phyloP scores from a whole-genome alignment of 2,888 invertebrate species.

The Venusia cambrica region DNA sequence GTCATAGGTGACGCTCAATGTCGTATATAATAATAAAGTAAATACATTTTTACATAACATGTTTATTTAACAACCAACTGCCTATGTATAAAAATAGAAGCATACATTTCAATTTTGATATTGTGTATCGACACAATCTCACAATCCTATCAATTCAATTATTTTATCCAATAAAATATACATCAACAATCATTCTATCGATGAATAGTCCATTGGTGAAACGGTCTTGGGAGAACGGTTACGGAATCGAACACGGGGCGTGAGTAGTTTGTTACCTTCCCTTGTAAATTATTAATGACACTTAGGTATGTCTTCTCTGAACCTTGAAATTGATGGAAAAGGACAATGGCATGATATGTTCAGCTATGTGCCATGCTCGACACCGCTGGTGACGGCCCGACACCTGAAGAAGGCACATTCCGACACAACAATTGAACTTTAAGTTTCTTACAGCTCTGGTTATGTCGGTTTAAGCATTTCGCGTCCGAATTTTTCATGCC shows the following conservation, averaged over 20 bases:
- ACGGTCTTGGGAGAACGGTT: no score
- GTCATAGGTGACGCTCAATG: no score
- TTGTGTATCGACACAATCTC: no score
- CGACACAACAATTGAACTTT: slow-evolving; percentile 19
- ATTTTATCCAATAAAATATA: no score
- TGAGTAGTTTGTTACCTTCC: slow-evolving; percentile 14
- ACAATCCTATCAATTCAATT: no score
- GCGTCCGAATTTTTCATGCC: slow-evolving; percentile 12
- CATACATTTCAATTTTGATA: slow-evolving; percentile 3
- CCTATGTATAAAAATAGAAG: no score
- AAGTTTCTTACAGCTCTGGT: slow-evolving; percentile 17
- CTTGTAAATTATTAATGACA: slow-evolving; percentile 10
- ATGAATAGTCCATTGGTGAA: no score
- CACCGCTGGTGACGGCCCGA: slow-evolving; percentile 19
- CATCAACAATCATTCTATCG: no score
- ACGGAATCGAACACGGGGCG: no score
- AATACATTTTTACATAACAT: no score
- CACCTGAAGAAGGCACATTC: slow-evolving; percentile 18
- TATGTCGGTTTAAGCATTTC: slow-evolving; percentile 2
- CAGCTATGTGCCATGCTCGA: slow-evolving; percentile 23
- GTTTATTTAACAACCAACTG: no score
- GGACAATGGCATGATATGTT: slow-evolving; percentile 10
- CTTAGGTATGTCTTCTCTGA: slow-evolving; percentile 7
- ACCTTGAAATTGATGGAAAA: slow-evolving; percentile 17
- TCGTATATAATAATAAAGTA: no score